Evolutionary conservation across 2,113 vertebrate genomes (phyloP), one percentile per base, ranked within the genome.

Genomic region (Rallus limicola): DNA sequence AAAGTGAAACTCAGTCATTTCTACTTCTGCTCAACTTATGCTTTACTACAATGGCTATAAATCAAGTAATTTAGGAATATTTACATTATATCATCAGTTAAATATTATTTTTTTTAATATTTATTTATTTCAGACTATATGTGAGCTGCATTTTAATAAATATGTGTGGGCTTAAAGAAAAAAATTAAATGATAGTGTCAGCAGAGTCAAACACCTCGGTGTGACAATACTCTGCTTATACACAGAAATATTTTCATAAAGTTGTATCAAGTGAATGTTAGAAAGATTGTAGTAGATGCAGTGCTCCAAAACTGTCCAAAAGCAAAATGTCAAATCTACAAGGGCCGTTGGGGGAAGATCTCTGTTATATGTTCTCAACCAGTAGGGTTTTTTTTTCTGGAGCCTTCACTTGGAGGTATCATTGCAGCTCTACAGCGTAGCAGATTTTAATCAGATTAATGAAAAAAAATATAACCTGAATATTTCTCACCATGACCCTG

Each of bases 301-400:
- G 21, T 75, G 52, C 25, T 93, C 46, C 56, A 53, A 50, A 95
- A 82, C 44, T 53, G n/a, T 76, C 64, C 55, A 56, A 85, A 94
- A 90, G 62, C 81, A 38, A 91, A 95, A 96, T 85, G 74, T 78
- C 74, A 95, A 64, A 64, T 58, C 59, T 75, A 34, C 55, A 75
- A 71, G 38, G 21, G 38, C 36, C 23, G 5, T 40, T 80, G 62
- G 28, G 28, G 42, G 46, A 92, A 80, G n/a, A 88, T 40, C 11
- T 91, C 62, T 75, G 53, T 55, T 87, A 67, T 29, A n/a, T 4
- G 2, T 74, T 82, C 65, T 77, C 70, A 89, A 16, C 2, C 58
- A 77, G 38, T n/a, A n/a, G n/a, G n/a, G n/a, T 84, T 40, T 60
- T 93, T 91, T 72, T 33, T 94, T 88, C 67, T 38, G 31, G 19